Percentiles rank a stretch among this genome's conserved stretches.
Evolutionary conservation across 1,140 invertebrate species (phyloP).

Genomic region (Conopomorpha cramerella): DNA sequence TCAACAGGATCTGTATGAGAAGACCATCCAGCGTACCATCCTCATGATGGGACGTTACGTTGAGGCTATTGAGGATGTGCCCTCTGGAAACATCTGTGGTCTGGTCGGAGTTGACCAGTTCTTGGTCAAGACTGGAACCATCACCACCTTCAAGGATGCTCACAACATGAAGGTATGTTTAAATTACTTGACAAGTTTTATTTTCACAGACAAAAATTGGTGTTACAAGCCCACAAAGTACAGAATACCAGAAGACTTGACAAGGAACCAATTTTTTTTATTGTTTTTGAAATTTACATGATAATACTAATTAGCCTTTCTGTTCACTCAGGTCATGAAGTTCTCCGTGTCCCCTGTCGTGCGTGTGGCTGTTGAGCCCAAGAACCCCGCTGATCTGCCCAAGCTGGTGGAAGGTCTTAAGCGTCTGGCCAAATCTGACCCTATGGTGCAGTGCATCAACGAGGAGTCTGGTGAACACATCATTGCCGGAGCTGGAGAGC

Average conservation of each 20-base stretch:
- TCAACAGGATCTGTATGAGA: constrained; percentile 89
- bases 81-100: constrained; percentile 99
- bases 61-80: constrained; percentile 99
- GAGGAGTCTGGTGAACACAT: constrained; percentile 99
- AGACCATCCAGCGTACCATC: constrained; percentile 98
- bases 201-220: no score
- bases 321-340: constrained; percentile 94
- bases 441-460: constrained; percentile 99
- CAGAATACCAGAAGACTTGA: no score
- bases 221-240: no score
- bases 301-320: no score
- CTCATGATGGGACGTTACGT: constrained; percentile 99
- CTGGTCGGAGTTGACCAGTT: constrained; percentile 99
- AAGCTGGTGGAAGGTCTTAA: constrained; percentile 98
- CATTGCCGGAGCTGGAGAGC: constrained; percentile 98
- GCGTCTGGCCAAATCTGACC: constrained; percentile 98
- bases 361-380: constrained; percentile 98
- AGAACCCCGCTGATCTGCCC: constrained; percentile 98
- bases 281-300: no score
- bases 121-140: constrained; percentile 99
- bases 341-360: constrained; percentile 99
- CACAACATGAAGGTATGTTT: constrained; percentile 92
- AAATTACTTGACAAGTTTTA: no score
- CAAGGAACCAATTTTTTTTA: no score
- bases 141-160: constrained; percentile 98